Base-by-base conservation (phyloP, 2,113 vertebrate species). In the Phainopepla nitens region DNA sequence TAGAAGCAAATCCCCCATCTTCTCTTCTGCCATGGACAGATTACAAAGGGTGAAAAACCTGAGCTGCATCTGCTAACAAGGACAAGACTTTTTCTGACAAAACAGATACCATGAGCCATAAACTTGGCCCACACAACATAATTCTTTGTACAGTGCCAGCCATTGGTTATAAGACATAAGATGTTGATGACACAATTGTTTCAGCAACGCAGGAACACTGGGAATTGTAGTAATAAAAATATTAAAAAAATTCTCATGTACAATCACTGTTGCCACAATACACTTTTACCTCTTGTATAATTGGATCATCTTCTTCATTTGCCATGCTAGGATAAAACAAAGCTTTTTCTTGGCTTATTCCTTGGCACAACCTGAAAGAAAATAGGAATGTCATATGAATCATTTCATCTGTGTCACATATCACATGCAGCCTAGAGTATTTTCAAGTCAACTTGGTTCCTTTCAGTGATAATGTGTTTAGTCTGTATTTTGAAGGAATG, bases 301-400 rank as follows among this genome's bases (percentile, higher is more conserved):
- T 98, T 86, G 99, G 99, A 97, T 99, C 99, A 92, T 99, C 99
- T 88, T 99, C 99, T 97, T 99, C 98, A 96, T 99, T 99, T 97
- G 99, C 99, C 99, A 99, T 99, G 97, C 96, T 98, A 99, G 96
- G 97, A 95, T 76, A 83, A 77, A 70, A 88, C 49, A 86, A 90
- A 64, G 61, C 66, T 89, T 61, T 88, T 80, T 82, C 85, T 92
- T 87, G 79, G 54, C 53, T 90, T 71, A 88, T 69, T 82, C 61
- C 62, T 84, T 76, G 24, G 82, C 73, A 91, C 89, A 78, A 87
- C 50, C 97, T 98, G 97, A 90, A 97, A 97, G 83, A 87, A 92
- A 97, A 23, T 87, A 64, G 29, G 36, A 82, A 93, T 33, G 56
- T 18, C 60, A 12, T 11, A 60, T 36, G 83, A 90, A 82, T 96